phyloP scores from a whole-genome alignment of 2,888 invertebrate genomes.

The Drosophila tanythrix region DNA sequence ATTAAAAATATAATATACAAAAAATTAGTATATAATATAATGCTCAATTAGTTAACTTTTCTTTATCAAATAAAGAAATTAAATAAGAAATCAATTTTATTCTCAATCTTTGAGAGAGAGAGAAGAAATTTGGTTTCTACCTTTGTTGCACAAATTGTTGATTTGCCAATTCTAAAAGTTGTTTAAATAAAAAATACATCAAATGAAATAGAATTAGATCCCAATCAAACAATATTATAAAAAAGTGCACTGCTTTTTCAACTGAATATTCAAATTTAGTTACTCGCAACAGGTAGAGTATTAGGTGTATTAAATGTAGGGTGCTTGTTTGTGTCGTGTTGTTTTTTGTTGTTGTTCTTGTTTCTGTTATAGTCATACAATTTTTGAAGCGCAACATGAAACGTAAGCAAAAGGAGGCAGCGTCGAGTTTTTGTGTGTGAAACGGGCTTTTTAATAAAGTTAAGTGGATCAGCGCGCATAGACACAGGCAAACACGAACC shows the following conservation, averaged over 20 bases:
- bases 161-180: background rate
- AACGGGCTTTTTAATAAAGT: slow-evolving; percentile 63
- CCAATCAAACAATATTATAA: background rate
- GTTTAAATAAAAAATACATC: background rate
- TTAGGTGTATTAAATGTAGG: slow-evolving; percentile 10
- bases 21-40: background rate
- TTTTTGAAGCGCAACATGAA: slow-evolving; percentile 39
- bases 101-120: background rate
- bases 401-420: slow-evolving; percentile 23
- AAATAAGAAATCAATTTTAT: background rate
- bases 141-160: no score
- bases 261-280: background rate
- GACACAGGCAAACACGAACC: slow-evolving; percentile 11
- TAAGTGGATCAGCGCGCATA: slow-evolving; percentile 60
- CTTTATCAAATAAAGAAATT: background rate
- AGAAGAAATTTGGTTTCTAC: no score
- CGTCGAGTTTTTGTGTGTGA: slow-evolving; percentile 27
- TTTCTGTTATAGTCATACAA: slow-evolving; percentile 15
- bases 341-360: slow-evolving; percentile 3
- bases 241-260: background rate
- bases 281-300: slow-evolving; percentile 16
- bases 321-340: slow-evolving; percentile 6
- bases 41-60: background rate
- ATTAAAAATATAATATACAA: background rate
- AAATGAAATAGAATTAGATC: background rate